phyloP scores from a whole-genome alignment of 2,113 vertebrate genomes.

The Smithornis capensis region DNA sequence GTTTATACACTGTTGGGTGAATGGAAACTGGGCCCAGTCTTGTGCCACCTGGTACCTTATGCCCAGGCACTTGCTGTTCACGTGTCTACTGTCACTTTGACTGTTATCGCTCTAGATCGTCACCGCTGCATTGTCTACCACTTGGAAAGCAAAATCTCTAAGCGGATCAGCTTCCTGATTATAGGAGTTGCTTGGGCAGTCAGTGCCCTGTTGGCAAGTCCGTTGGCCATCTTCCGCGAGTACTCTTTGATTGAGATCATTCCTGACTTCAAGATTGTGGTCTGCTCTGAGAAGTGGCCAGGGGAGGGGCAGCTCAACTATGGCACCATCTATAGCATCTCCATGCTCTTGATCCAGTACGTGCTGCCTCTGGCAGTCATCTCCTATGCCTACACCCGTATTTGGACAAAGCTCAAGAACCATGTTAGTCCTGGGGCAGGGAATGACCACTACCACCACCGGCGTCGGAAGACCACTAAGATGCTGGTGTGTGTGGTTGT shows the following conservation, averaged over 20 bases:
- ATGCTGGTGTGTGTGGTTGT: slow-evolving; percentile 92
- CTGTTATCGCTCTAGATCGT: slow-evolving; percentile 91
- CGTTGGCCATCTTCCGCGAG: slow-evolving; percentile 92
- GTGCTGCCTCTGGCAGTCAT: slow-evolving; percentile 87
- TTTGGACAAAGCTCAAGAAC: slow-evolving; percentile 90
- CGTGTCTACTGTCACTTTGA: slow-evolving; percentile 91
- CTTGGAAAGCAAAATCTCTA: slow-evolving; percentile 90
- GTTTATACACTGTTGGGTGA: slow-evolving; percentile 86
- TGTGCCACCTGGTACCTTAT: slow-evolving; percentile 90
- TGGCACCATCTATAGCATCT: slow-evolving; percentile 86
- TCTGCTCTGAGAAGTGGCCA: slow-evolving; percentile 90
- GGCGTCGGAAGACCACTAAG: slow-evolving; percentile 88
- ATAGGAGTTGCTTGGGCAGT: slow-evolving; percentile 87
- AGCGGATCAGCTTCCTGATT: slow-evolving; percentile 83
- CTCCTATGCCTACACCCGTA: slow-evolving; percentile 85
- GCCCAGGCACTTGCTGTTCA: slow-evolving; percentile 91
- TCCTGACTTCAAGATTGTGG: slow-evolving; percentile 81
- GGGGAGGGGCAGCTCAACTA: slow-evolving; percentile 79
- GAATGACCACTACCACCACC: slow-evolving; percentile 80
- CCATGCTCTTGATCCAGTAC: slow-evolving; percentile 88
- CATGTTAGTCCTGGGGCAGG: slow-evolving; percentile 73
- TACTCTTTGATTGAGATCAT: slow-evolving; percentile 83
- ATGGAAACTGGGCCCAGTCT: slow-evolving; percentile 88
- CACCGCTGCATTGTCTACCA: slow-evolving; percentile 91
- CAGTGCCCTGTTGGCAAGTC: slow-evolving; percentile 89